Evolutionary conservation across 1,140 invertebrate species (phyloP).

Genomic region (Ceratitis capitata): DNA sequence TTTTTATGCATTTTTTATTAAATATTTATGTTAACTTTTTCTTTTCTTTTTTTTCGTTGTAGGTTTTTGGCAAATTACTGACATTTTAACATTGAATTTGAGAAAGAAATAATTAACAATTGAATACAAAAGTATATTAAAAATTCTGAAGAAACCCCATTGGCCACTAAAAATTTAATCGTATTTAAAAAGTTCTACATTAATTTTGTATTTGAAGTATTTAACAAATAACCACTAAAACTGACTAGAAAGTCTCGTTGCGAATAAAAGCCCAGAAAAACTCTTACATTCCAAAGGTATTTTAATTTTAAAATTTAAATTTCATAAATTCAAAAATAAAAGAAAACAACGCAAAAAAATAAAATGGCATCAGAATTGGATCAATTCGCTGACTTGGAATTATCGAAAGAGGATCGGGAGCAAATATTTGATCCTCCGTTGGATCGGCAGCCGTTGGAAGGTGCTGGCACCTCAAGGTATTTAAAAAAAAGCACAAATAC

Average conservation of each 20-base stretch:
- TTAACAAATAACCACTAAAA: neutral
- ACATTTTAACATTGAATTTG: constrained; percentile 41
- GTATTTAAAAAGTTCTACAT: neutral
- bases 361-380: constrained; percentile 65
- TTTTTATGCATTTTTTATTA: constrained; percentile 26
- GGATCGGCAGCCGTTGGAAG: constrained; percentile 64
- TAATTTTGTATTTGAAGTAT: neutral
- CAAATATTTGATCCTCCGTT: constrained; percentile 65
- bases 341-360: constrained; percentile 36
- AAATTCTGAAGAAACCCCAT: constrained; percentile 16
- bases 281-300: neutral
- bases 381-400: constrained; percentile 65
- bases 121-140: constrained; percentile 38
- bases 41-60: constrained; percentile 42
- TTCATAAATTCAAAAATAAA: constrained; percentile 22
- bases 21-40: constrained; percentile 40
- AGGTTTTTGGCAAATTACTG: constrained; percentile 46
- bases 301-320: neutral
- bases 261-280: constrained; percentile 23
- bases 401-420: constrained; percentile 66
- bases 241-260: no score
- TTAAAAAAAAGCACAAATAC: neutral
- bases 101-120: constrained; percentile 36
- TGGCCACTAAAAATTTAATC: neutral
- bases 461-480: constrained; percentile 65